Base-by-base conservation (phyloP, 1,140 invertebrate species). In the Zelostemma sp. region DNA sequence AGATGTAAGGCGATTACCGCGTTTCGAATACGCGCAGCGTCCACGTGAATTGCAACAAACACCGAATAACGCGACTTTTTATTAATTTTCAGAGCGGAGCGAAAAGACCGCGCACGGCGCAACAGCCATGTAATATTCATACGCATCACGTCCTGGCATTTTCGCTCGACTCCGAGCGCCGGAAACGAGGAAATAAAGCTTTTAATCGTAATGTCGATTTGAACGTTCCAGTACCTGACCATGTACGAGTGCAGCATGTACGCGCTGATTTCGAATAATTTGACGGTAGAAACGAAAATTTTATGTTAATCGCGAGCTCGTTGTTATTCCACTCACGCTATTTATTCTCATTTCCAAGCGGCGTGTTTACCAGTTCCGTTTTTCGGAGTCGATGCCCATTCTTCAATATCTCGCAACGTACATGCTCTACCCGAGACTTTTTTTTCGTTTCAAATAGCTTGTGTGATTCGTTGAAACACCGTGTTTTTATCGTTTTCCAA, bases 1-100 rank as follows among this genome's bases (percentile, higher is more conserved):
- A 19, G 8, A 46, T 46, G 43, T 46, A 21, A 46, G 43, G 17
- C 43, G 43, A 46, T 46, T 46, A 46, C 11, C 15, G 40, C 11
- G 14, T 9, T 14, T 19, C 18, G 18, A 19, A 18, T 46, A 19
- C 43, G 43, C 18, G 17, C 9, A 46, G 19, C 11, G 43, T 46
- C 18, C 43, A 11, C 18, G 17, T 19, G 5, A 46, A 19, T 17
- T 18, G 17, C 43, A 43, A 43, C 1, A 1, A 43, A 16, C 40
- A 12, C 17, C 40, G 17, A 46, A 46, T 46, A 21, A 18, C 6
- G 16, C 18, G 11, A 1, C 18, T 46, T 46, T 25, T 41, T 12
- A 12, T 18, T 19, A 18, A 9, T 46, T 46, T 46, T 2, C 17
- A 19, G 43, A 46, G 18, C 43, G 11, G 1, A 3, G 40, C 1